These are phyloP conservation scores for Melanostoma scalare DNA, from an alignment of 2,888 invertebrate species.

Conservation along the genomic window DNA sequence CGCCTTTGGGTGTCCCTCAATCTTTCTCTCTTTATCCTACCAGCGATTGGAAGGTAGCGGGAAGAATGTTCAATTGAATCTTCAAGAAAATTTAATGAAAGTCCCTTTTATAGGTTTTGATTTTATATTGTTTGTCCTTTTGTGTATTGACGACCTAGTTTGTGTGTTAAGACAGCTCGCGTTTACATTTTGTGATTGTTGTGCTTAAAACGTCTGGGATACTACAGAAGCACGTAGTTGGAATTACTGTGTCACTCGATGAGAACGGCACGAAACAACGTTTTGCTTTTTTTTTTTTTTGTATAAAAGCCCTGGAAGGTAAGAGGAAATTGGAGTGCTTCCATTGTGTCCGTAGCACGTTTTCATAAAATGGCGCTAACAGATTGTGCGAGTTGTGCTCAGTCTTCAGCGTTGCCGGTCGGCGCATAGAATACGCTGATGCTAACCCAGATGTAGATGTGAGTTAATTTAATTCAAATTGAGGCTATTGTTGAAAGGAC, in stretches of 20 bases:
- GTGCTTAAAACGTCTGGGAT: constrained; percentile 43
- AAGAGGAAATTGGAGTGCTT: constrained; percentile 56
- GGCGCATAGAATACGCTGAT: constrained; percentile 23
- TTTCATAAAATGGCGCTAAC: constrained; percentile 53
- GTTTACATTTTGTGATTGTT: constrained; percentile 55
- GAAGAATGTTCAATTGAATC: constrained; percentile 46
- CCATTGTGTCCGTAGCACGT: constrained; percentile 70
- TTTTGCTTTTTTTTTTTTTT: constrained; percentile 3
- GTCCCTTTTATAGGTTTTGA: constrained; percentile 39
- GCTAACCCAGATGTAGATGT: constrained; percentile 58
- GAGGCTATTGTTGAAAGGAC: not conserved
- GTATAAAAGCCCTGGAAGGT: constrained; percentile 8
- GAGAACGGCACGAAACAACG: constrained; percentile 45
- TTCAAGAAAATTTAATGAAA: constrained; percentile 62
- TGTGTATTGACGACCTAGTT: constrained; percentile 43
- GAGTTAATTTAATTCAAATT: constrained; percentile 52
- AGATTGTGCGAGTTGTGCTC: constrained; percentile 41
- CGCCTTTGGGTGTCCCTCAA: constrained; percentile 4
- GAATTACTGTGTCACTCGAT: constrained; percentile 65
- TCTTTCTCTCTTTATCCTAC: not conserved
- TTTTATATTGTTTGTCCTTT: constrained; percentile 37
- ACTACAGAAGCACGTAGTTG: constrained; percentile 58
- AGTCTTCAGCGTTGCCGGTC: too few relatives aligned
- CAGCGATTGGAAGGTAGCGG: not conserved
- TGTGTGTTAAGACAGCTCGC: constrained; percentile 22